Conservation (phyloP, 2,113 vertebrate genomes). For the Rhinopithecus roxellana region DNA sequence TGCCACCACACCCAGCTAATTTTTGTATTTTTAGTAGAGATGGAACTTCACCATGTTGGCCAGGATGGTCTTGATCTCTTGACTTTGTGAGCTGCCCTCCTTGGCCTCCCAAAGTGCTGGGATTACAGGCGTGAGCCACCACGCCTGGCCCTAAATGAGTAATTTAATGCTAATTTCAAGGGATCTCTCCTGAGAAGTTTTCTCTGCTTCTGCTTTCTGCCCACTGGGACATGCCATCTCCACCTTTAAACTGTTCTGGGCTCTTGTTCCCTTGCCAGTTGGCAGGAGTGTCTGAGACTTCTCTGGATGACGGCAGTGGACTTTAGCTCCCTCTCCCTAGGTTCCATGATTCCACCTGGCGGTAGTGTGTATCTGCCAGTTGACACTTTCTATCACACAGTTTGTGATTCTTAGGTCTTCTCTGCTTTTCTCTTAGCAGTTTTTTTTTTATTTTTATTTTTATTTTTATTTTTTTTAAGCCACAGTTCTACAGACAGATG, state of each 20-base stretch:
- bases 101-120: not conserved
- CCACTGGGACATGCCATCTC: not conserved
- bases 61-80: not conserved
- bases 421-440: not conserved
- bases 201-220: not conserved
- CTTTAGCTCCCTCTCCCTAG: not conserved
- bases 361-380: not conserved
- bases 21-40: not conserved
- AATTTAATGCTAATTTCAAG: not conserved
- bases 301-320: not conserved
- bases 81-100: not conserved
- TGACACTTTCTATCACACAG: not conserved
- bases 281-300: not conserved
- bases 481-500: not conserved
- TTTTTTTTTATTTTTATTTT: not conserved
- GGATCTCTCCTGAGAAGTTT: not conserved
- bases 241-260: not conserved
- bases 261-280: not conserved
- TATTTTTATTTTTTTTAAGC: not conserved
- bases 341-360: not conserved
- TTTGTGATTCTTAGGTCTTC: not conserved
- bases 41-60: not conserved
- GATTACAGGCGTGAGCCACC: not conserved
- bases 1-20: not conserved
- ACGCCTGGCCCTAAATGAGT: not conserved